Evolutionary conservation across 2,888 invertebrate genomes (phyloP), one percentile per base, ranked within the genome.

Genomic region (Polyploca ridens): DNA sequence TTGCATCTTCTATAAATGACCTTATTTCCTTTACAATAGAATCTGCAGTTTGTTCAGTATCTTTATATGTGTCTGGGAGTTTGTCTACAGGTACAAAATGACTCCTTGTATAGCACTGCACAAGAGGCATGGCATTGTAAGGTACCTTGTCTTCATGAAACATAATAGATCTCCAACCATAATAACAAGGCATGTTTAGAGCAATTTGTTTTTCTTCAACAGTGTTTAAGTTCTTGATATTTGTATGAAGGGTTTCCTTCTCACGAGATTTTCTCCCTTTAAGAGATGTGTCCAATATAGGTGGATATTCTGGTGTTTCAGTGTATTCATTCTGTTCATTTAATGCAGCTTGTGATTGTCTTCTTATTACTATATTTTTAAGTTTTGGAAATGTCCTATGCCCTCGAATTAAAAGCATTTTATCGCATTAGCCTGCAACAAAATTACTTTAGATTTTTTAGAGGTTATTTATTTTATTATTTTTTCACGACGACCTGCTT

Each of bases 151-250:
- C 88, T 81, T 97, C 97, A 3, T 90, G 85, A 5, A 98, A 82
- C 77, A 95, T 88, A 1, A 96, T 86, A 66, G 95, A 95, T 78
- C 95, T 95, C 93, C 96, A 98, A 1, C 98, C 98, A 85, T 97
- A 98, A 85, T 96, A 98, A 62, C 95, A 95, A 0, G 97, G 97
- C 96, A 98, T 96, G 84, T 98, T 98, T 33, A 98, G 80, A 75
- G 97, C 97, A 63, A 97, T 96, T 76, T 97, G 94, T 82, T 98
- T 98, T 84, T 98, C 97, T 90, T 98, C 98, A 0, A 98, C 95
- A 0, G 97, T 97, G 65, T 95, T 94, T 13, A 97, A 78, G 1
- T 93, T 85, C 82, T 95, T 94, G 14, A 98, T 95, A 79, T 95
- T 94, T 16, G 96, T 92, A 76, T 96, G 90, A 85, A 94, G 88